Base-by-base conservation (phyloP, 2,888 invertebrate species). In the Dynastes grantii region DNA sequence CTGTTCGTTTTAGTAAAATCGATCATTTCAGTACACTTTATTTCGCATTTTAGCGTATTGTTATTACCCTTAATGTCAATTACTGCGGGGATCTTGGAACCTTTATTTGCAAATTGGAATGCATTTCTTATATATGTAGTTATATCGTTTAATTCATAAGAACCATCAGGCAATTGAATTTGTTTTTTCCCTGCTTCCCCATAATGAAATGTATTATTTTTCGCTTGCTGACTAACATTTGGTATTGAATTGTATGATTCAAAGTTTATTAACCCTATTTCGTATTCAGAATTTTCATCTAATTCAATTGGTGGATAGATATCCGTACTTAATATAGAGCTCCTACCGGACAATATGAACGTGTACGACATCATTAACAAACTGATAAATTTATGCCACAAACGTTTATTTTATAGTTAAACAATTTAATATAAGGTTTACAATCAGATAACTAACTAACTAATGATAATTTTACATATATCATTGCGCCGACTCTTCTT, bases 331-430 rank as follows among this genome's bases (percentile, higher is more conserved):
- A n/a, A 5, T n/a, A 16, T 5, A 16, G 16, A 16, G 53, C 16
- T 53, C 81, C 22, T 84, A 82, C 79, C 83, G 82, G 1, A 80
- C 83, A 76, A 85, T 80, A 8, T 79, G 80, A 16, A 16, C 16
- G 16, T 16, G 16, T 16, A 16, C 16, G 16, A 16, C 16, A 16
- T 16, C 16, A 16, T 16, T 16, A 16, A 16, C 16, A 16, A 16
- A 16, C 16, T 16, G 16, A 16, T 16, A 16, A 16, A 16, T 16
- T 16, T 16, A 16, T 16, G 16, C 16, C 16, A 16, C 16, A 16
- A 16, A 16, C 16, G 16, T 16, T 16, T 16, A 16, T 16, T 16
- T 16, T 16, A 16, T 16, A 16, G 16, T 16, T 16, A 16, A 16
- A 16, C 16, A 16, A 16, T 16, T 16, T 16, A 16, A 16, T 16